A percentile compares a stretch with the other conserved stretches of the same genome.
These are phyloP conservation scores for Drosophila rhopaloa DNA, from an alignment of 1,140 invertebrate species.

Conservation along the genomic window DNA sequence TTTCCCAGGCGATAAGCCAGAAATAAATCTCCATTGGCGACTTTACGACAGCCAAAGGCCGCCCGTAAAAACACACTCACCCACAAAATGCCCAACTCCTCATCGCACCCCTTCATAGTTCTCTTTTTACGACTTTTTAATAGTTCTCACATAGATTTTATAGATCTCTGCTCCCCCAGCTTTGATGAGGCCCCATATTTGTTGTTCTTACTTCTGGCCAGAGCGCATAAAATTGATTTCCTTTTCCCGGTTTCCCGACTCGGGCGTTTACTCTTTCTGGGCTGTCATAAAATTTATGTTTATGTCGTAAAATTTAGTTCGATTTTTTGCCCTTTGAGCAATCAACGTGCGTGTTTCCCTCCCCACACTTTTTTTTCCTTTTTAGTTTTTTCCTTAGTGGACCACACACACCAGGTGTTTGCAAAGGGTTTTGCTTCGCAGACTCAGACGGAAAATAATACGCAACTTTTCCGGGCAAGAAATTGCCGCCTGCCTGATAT, in stretches of 20 bases:
- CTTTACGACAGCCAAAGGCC: slow-evolving; percentile 77
- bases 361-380: not conserved
- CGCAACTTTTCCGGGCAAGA: slow-evolving; percentile 28
- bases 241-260: slow-evolving; percentile 40
- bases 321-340: slow-evolving; percentile 60
- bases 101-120: slow-evolving; percentile 13
- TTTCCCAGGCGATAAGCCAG: slow-evolving; percentile 53
- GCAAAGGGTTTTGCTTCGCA: slow-evolving; percentile 44
- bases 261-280: slow-evolving; percentile 42
- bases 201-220: slow-evolving; percentile 68
- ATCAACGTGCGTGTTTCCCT: slow-evolving; percentile 29
- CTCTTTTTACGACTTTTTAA: slow-evolving; percentile 82
- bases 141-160: slow-evolving; percentile 84
- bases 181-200: slow-evolving; percentile 61
- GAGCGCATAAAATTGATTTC: slow-evolving; percentile 84
- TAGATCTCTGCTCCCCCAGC: slow-evolving; percentile 60
- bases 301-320: slow-evolving; percentile 83
- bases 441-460: slow-evolving; percentile 18
- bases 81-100: slow-evolving; percentile 15
- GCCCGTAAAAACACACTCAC: slow-evolving; percentile 66
- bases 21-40: slow-evolving; percentile 61
- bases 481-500: slow-evolving; percentile 79
- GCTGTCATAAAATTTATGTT: slow-evolving; percentile 84
- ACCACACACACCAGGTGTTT: slow-evolving; percentile 51
- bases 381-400: slow-evolving; percentile 22